Conservation (phyloP, 2,888 invertebrate species). For the Formica aserva region DNA sequence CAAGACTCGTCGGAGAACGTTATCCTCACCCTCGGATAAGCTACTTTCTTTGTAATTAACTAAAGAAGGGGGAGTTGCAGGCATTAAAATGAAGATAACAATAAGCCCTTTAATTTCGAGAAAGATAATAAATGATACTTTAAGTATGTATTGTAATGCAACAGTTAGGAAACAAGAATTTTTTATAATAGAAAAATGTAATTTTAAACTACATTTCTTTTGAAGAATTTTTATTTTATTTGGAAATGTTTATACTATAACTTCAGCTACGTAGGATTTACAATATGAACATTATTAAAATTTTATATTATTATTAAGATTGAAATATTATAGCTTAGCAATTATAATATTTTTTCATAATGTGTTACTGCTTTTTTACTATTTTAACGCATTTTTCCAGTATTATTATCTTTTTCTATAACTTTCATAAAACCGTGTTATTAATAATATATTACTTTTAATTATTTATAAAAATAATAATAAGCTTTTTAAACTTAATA, state of each 20-base stretch:
- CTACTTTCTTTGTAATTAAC: conserved; percentile 79
- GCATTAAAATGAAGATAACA: conserved; percentile 77
- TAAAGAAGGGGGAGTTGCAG: conserved; percentile 60
- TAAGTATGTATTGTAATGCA: conserved; percentile 55
- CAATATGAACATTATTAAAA: not conserved
- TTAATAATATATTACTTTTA: conserved; percentile 5
- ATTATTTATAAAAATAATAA: not conserved
- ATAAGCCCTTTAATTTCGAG: conserved; percentile 71
- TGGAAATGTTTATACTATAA: not conserved
- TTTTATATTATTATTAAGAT: not conserved
- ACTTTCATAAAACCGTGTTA: not conserved
- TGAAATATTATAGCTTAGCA: not conserved
- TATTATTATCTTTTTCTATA: not conserved
- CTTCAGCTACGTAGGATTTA: not conserved
- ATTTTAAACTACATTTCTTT: not conserved
- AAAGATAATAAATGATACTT: conserved; percentile 27
- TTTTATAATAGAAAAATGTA: not conserved
- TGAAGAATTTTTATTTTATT: not conserved
- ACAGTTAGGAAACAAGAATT: not conserved
- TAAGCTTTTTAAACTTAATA: not conserved
- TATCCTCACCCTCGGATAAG: conserved; percentile 71
- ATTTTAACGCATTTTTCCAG: not conserved
- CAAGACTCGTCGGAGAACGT: conserved; percentile 64
- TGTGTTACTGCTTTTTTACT: not conserved
- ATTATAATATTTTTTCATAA: not conserved